Conservation (phyloP, 1,140 invertebrate species). For the Aradophagus sp. region DNA sequence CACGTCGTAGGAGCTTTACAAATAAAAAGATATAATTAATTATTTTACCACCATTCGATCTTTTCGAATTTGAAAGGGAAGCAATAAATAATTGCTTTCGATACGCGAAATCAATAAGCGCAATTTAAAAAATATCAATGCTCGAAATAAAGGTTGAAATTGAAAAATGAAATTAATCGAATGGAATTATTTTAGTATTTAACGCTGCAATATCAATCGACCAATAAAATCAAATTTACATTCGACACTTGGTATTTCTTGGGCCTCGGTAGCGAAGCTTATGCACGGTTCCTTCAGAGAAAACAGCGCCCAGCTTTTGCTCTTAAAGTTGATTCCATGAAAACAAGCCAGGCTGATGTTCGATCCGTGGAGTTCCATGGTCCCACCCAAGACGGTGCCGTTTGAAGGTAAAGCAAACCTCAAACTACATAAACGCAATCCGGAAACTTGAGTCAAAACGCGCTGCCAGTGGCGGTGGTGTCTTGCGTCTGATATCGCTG, state of each 20-base stretch:
- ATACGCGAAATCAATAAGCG: too few relatives aligned
- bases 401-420: slow-evolving; percentile 71
- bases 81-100: too few relatives aligned
- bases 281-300: slow-evolving; percentile 95
- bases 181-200: too few relatives aligned
- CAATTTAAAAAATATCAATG: too few relatives aligned
- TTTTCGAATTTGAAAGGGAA: too few relatives aligned
- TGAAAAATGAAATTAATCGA: too few relatives aligned
- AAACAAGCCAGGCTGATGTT: slow-evolving; percentile 97
- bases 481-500: slow-evolving; percentile 78
- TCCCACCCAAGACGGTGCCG: slow-evolving; percentile 93
- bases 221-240: slow-evolving; percentile 74
- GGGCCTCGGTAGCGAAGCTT: slow-evolving; percentile 95
- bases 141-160: too few relatives aligned
- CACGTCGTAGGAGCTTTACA: slow-evolving; percentile 69
- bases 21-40: too few relatives aligned
- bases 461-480: slow-evolving; percentile 96
- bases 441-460: slow-evolving; percentile 83
- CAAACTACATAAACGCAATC: slow-evolving; percentile 84
- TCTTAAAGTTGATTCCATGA: slow-evolving; percentile 97
- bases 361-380: slow-evolving; percentile 91
- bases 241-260: slow-evolving; percentile 83
- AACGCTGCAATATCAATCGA: too few relatives aligned
- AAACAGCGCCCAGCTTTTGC: slow-evolving; percentile 97
- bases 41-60: too few relatives aligned